Conservation (phyloP, 1,140 invertebrate genomes). For the Colletes latitarsis region DNA sequence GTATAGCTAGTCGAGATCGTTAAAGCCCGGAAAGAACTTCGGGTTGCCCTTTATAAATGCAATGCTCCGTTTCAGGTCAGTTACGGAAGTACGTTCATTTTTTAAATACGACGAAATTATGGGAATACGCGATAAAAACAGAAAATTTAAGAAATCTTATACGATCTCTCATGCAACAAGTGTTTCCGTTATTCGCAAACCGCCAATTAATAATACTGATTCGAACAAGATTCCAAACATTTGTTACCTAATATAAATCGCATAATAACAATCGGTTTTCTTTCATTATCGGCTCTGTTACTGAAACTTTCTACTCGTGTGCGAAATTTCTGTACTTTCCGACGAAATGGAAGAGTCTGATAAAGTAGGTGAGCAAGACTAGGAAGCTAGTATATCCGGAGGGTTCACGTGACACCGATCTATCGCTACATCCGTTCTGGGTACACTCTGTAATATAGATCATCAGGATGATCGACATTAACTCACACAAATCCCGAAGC, state of each 20-base stretch:
- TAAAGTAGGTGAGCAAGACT: constrained; percentile 77
- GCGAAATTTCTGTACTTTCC: constrained; percentile 58
- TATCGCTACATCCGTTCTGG: constrained; percentile 74
- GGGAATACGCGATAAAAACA: no score
- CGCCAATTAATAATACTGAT: no score
- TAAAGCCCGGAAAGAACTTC: no score
- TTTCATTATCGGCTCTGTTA: not conserved
- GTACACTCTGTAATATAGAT: constrained; percentile 67
- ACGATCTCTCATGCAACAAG: no score
- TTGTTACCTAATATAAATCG: not conserved
- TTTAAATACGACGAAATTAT: not conserved
- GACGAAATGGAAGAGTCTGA: constrained; percentile 66
- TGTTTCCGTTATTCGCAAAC: no score
- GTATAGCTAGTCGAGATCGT: no score
- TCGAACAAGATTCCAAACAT: no score
- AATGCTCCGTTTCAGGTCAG: no score
- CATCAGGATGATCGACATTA: constrained; percentile 62
- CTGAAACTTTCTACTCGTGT: no score
- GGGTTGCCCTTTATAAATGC: no score
- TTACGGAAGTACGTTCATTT: no score
- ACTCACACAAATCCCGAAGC: constrained; percentile 45
- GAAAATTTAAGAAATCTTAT: no score
- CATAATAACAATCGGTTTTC: not conserved
- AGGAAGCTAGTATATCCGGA: constrained; percentile 77
- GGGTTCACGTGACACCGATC: constrained; percentile 77